These are phyloP conservation scores for Aquatica leii DNA, from an alignment of 2,888 invertebrate species.

Conservation along the genomic window DNA sequence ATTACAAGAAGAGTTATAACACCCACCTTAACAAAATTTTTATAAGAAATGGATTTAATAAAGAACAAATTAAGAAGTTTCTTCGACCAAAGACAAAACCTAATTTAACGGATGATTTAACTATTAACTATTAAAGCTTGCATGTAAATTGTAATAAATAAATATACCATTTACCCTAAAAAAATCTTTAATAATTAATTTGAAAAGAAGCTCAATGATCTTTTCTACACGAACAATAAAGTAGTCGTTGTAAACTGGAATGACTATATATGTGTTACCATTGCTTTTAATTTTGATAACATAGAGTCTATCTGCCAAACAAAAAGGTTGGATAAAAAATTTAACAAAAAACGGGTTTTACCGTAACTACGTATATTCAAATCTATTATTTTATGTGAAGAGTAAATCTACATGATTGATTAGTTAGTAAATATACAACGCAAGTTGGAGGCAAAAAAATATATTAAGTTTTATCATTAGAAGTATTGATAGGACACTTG, in stretches of 20 bases:
- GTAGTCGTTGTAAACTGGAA: background rate
- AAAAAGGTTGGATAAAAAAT: background rate
- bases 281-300: constrained; percentile 29
- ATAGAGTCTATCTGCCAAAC: background rate
- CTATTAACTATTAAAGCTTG: too few species aligned
- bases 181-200: background rate
- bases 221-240: background rate
- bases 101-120: too few species aligned
- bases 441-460: constrained; percentile 37
- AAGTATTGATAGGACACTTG: background rate
- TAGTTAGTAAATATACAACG: constrained; percentile 38
- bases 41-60: too few species aligned
- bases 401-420: constrained; percentile 41
- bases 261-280: constrained; percentile 9
- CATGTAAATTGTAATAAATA: too few species aligned
- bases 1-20: too few species aligned
- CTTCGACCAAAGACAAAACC: too few species aligned
- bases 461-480: constrained; percentile 16
- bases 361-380: background rate
- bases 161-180: too few species aligned
- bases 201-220: background rate
- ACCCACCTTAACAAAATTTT: too few species aligned
- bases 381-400: constrained; percentile 28
- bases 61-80: too few species aligned
- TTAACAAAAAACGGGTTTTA: background rate